Percentiles rank a stretch among this genome's conserved stretches.
phyloP scores from a whole-genome alignment of 2,797 vertebrate genomes.

The Sebastes diaconus region DNA sequence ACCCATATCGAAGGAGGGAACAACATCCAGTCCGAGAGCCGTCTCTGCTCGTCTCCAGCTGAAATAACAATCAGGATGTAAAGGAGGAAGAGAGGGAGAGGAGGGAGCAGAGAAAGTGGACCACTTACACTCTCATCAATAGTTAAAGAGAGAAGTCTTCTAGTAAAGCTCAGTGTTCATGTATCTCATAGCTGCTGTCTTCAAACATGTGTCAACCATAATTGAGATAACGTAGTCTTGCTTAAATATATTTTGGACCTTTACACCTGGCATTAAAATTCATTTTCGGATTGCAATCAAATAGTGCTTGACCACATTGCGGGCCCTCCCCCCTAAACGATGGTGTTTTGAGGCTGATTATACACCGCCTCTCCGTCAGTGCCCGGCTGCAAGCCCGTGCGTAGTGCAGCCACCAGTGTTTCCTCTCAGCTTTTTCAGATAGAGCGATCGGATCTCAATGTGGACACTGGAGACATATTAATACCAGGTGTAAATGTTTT shows the following conservation, averaged over 20 bases:
- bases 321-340: too few relatives aligned
- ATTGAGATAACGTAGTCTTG: neutral
- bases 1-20: constrained; percentile 43
- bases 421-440: too few relatives aligned
- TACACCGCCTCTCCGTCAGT: too few relatives aligned
- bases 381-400: too few relatives aligned
- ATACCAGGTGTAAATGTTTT: too few relatives aligned
- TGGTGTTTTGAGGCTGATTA: too few relatives aligned
- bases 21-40: constrained; percentile 46
- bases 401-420: too few relatives aligned
- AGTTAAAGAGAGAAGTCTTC: constrained; percentile 77
- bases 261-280: too few relatives aligned
- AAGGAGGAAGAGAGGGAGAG: constrained; percentile 50
- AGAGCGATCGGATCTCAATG: too few relatives aligned
- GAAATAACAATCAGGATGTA: constrained; percentile 78
- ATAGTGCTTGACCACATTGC: too few relatives aligned
- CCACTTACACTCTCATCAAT: constrained; percentile 85
- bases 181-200: constrained; percentile 43
- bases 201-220: neutral
- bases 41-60: constrained; percentile 65
- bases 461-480: too few relatives aligned
- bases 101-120: constrained; percentile 72
- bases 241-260: neutral
- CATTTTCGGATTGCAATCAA: too few relatives aligned
- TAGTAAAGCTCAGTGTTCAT: constrained; percentile 54